Base-by-base conservation (phyloP, 2,888 invertebrate species). In the Leucophora obtusa region DNA sequence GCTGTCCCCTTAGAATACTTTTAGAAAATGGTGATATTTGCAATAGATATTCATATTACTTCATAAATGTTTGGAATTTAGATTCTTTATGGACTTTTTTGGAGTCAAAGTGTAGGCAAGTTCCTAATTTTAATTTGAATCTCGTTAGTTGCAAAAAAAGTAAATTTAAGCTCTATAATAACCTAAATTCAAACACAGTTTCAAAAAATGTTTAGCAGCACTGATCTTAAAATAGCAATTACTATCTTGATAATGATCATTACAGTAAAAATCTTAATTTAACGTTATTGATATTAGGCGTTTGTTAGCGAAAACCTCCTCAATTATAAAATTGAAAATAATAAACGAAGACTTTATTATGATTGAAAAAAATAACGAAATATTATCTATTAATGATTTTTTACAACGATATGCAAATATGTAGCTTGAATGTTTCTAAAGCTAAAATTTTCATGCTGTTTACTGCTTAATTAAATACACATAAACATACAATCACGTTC, bases 391-490 rank as follows among this genome's bases (percentile, higher is more conserved):
- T 69, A 75, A 69, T 18, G 24, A 5, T 17, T 28, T 62, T 47
- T 60, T 18, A 14, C 7, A 68, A 56, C 58, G 54, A 75, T 56
- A 69, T 69, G 69, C 62, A 69, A 75, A 69, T 62, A 43, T 9
- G 28, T 63, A 17, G 28, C n/a, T 9, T 56, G 33, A 9, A 56
- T 33, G 51, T 50, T 43, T 51, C 8, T 43, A 50, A 35, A n/a
- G 21, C n/a, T 68, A 63, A 35, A 58, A 63, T 51, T 43, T 75
- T 66, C 74, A 79, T 18, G 35, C 54, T 70, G 65, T 80, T 80
- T 72, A 80, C 72, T 80, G 80, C 80, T 80, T 76, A 80, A 80
- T 80, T 80, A 80, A 80, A 80, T 63, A 47, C 24, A 58, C 38
- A 58, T 28, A 54, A 8, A 51, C n/a, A 51, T 53, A 54, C 33